Conservation (phyloP, 2,888 invertebrate species). For the Eupithecia exiguata region DNA sequence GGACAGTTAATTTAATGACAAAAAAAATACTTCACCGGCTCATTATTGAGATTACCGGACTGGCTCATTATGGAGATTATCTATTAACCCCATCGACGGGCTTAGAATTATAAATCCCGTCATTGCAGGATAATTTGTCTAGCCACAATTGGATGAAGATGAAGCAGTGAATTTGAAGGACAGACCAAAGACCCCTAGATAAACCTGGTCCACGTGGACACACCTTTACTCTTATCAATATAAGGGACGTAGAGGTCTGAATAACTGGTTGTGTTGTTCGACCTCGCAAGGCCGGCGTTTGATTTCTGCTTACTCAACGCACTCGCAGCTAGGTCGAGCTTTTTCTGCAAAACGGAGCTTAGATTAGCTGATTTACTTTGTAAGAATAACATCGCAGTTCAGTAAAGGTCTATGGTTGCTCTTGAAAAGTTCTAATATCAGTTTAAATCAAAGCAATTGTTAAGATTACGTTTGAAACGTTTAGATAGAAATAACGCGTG, state of each 20-base stretch:
- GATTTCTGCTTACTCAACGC: slow-evolving; percentile 75
- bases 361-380: slow-evolving; percentile 44
- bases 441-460: not conserved
- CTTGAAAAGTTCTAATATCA: not conserved
- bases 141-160: not conserved
- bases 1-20: not conserved
- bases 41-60: not conserved
- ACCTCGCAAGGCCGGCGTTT: slow-evolving; percentile 80
- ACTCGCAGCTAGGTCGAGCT: slow-evolving; percentile 61
- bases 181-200: not conserved
- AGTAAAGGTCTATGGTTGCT: not conserved
- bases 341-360: slow-evolving; percentile 71
- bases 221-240: slow-evolving; percentile 37
- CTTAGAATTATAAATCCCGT: not conserved
- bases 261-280: slow-evolving; percentile 49
- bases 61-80: not conserved
- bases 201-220: not conserved
- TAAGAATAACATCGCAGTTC: not conserved
- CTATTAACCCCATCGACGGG: not conserved
- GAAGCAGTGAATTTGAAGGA: not conserved
- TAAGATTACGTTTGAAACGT: not conserved
- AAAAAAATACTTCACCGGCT: not conserved
- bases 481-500: no score
- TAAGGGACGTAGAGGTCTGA: slow-evolving; percentile 36
- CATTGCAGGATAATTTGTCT: not conserved